Conservation (phyloP, 2,797 vertebrate genomes). For the Eospalax fontanierii region DNA sequence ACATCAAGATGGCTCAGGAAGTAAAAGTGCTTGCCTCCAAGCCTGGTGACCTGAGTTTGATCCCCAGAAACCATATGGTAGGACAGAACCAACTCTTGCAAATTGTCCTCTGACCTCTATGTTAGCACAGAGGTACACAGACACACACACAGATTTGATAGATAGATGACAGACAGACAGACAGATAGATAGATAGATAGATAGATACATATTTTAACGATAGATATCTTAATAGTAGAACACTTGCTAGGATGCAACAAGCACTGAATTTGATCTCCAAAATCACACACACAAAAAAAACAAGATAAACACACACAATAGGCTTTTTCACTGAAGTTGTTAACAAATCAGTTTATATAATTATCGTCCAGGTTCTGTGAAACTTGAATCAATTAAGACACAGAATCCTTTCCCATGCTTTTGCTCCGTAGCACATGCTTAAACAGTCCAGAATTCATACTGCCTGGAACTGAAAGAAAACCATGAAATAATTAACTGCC, state of each 20-base stretch:
- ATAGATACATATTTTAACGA: too few species aligned
- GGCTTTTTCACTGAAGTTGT: neutral
- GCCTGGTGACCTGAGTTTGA: too few species aligned
- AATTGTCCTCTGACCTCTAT: too few species aligned
- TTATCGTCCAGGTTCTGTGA: neutral
- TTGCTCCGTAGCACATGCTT: neutral
- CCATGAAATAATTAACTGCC: constrained; percentile 45
- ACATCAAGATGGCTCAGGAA: neutral
- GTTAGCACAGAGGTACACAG: too few species aligned
- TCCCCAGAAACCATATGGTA: too few species aligned
- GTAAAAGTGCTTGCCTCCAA: too few species aligned
- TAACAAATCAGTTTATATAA: constrained; percentile 23
- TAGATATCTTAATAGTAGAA: neutral
- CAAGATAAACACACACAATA: neutral
- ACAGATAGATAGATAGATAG: too few species aligned
- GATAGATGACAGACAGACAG: too few species aligned
- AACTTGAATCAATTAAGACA: neutral
- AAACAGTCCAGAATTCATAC: constrained; percentile 12
- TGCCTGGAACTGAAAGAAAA: constrained; percentile 23
- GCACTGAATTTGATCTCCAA: too few species aligned
- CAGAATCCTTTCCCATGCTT: constrained; percentile 4
- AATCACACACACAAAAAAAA: neutral
- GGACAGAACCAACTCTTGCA: too few species aligned
- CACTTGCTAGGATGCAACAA: neutral
- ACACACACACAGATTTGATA: too few species aligned